These are phyloP conservation scores for Steinernema hermaphroditum DNA, from an alignment of 2,888 invertebrate genomes.

Conservation along the genomic window DNA sequence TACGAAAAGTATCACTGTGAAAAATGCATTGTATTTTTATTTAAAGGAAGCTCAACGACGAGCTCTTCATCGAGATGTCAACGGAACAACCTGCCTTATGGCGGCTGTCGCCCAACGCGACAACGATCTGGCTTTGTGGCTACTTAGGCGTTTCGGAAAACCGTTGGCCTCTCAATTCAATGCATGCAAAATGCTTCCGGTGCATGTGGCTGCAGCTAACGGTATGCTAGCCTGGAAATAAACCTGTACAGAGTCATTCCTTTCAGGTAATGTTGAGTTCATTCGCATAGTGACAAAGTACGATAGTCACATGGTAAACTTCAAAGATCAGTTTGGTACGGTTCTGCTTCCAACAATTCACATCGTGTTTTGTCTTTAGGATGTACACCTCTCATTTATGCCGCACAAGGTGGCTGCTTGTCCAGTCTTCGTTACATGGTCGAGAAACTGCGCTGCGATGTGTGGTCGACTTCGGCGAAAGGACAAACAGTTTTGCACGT, in stretches of 20 bases:
- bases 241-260: not conserved
- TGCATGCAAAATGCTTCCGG: slow-evolving; percentile 57
- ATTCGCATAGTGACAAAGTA: slow-evolving; percentile 58
- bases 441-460: slow-evolving; percentile 56
- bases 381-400: slow-evolving; percentile 60
- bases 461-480: slow-evolving; percentile 36
- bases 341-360: not conserved
- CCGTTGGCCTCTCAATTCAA: slow-evolving; percentile 55
- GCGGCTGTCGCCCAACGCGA: slow-evolving; percentile 54
- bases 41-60: slow-evolving; percentile 30
- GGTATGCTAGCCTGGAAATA: slow-evolving; percentile 38
- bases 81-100: slow-evolving; percentile 60
- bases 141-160: slow-evolving; percentile 56
- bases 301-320: slow-evolving; percentile 57
- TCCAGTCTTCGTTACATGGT: slow-evolving; percentile 55
- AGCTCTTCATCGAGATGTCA: slow-evolving; percentile 47
- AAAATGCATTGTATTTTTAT: no score
- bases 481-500: slow-evolving; percentile 63
- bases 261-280: slow-evolving; percentile 61
- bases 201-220: slow-evolving; percentile 63
- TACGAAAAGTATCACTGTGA: no score
- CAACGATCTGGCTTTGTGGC: slow-evolving; percentile 54
- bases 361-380: slow-evolving; percentile 40
- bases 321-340: slow-evolving; percentile 56
- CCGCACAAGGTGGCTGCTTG: slow-evolving; percentile 59